Percentiles rank a stretch among this genome's conserved stretches.
These are phyloP conservation scores for Cladorhizidae sp. DNA, from an alignment of 37 sponge, comb jelly and placozoan species.

Conservation along the genomic window DNA sequence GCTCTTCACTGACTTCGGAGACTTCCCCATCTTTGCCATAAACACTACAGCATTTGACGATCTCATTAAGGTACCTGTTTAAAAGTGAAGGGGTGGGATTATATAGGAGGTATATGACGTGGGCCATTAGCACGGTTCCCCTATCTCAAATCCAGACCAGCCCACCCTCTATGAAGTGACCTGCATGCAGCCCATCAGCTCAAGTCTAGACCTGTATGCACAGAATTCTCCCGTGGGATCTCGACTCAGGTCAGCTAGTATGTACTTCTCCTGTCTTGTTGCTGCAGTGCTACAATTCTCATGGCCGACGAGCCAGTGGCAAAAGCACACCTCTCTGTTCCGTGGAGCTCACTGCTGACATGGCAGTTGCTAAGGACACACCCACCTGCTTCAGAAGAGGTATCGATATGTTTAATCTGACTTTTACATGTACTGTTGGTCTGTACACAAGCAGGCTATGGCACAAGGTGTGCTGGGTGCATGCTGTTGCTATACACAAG, in stretches of 20 bases:
- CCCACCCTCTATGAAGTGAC: too few relatives aligned
- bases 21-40: slow-evolving; percentile 73
- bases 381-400: slow-evolving; percentile 68
- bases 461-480: too few relatives aligned
- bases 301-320: slow-evolving; percentile 19
- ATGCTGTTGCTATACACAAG: too few relatives aligned
- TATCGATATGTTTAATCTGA: slow-evolving; percentile 1
- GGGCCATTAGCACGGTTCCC: too few relatives aligned
- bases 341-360: slow-evolving; percentile 58
- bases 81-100: too few relatives aligned
- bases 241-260: too few relatives aligned
- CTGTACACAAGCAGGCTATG: too few relatives aligned
- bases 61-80: not conserved
- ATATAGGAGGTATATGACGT: slow-evolving; percentile 1
- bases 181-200: too few relatives aligned
- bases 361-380: slow-evolving; percentile 43
- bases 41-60: not conserved
- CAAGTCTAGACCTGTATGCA: not conserved
- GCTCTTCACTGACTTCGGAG: slow-evolving; percentile 51
- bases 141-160: too few relatives aligned
- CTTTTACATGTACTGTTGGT: too few relatives aligned
- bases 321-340: slow-evolving; percentile 63
- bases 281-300: slow-evolving; percentile 42
- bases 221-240: too few relatives aligned
- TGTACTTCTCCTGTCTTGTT: too few relatives aligned